phyloP scores from a whole-genome alignment of 2,113 vertebrate genomes.

The Jacana jacana region DNA sequence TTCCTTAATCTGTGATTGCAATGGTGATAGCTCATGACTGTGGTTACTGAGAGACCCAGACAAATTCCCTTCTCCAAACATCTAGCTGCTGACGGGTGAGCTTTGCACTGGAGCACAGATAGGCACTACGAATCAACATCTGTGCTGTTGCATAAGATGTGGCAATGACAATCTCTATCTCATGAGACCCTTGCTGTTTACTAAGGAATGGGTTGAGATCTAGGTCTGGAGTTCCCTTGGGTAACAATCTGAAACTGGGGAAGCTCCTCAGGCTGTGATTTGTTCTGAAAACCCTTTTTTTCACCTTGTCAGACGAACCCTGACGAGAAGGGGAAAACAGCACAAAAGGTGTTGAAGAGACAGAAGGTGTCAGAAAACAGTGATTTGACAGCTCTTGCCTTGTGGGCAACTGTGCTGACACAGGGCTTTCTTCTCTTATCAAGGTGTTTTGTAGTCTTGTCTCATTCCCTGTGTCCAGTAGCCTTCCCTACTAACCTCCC shows the following conservation, averaged over 20 bases:
- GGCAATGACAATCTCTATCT: constrained; percentile 42
- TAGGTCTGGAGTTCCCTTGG: constrained; percentile 55
- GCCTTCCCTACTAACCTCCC: not conserved
- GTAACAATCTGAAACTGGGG: constrained; percentile 41
- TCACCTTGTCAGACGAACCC: constrained; percentile 47
- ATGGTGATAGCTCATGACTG: not conserved
- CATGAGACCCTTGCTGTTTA: constrained; percentile 27
- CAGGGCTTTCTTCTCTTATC: constrained; percentile 51
- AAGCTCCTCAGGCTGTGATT: constrained; percentile 50
- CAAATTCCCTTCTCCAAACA: constrained; percentile 44
- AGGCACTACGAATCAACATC: constrained; percentile 44
- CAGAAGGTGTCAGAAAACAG: constrained; percentile 59
- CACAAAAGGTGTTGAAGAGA: constrained; percentile 61
- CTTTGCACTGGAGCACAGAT: constrained; percentile 27
- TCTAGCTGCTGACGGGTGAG: not conserved
- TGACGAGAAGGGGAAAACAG: constrained; percentile 44
- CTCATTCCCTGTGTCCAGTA: constrained; percentile 16
- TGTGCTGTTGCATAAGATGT: constrained; percentile 47
- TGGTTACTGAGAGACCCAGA: not conserved
- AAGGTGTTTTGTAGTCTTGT: constrained; percentile 50
- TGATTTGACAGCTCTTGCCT: constrained; percentile 64
- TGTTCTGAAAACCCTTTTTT: constrained; percentile 52
- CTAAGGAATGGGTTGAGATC: constrained; percentile 49
- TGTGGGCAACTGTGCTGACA: constrained; percentile 54
- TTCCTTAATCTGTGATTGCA: not conserved